A percentile compares a stretch with the other conserved stretches of the same genome.
phyloP scores from a whole-genome alignment of 2,797 vertebrate genomes.

The Enteromius afrohamiltoni region DNA sequence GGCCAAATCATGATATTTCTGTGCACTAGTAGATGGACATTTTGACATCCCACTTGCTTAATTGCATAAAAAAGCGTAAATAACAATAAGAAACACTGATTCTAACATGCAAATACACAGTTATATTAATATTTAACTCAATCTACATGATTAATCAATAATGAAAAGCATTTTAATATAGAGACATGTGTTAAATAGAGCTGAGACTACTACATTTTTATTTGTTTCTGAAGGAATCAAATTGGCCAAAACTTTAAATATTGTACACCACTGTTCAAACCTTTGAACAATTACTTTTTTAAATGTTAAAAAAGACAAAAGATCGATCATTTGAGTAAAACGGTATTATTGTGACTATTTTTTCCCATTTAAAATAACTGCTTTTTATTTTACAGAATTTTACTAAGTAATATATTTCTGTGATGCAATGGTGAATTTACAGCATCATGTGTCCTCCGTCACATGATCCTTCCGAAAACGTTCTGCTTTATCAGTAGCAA shows the following conservation, averaged over 20 bases:
- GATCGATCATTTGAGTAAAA: not conserved
- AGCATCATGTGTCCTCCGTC: too few species aligned
- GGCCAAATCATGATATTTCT: not conserved
- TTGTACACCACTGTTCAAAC: too few species aligned
- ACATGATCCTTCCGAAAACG: too few species aligned
- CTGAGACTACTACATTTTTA: not conserved
- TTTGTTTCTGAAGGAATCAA: not conserved
- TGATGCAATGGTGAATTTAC: not conserved
- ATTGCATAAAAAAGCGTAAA: too few species aligned
- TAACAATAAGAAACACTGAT: not conserved
- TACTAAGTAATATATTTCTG: not conserved
- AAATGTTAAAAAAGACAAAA: too few species aligned
- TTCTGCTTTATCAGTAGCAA: not conserved
- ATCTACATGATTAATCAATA: not conserved
- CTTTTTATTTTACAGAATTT: not conserved
- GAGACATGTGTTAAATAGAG: not conserved
- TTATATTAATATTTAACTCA: not conserved
- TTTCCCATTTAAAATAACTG: not conserved
- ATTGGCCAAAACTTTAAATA: not conserved
- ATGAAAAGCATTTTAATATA: not conserved
- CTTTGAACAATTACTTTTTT: not conserved
- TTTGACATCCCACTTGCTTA: not conserved
- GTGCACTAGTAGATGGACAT: not conserved
- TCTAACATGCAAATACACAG: not conserved
- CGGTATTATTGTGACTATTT: not conserved